phyloP scores from a whole-genome alignment of 2,113 vertebrate species.

The Hymenochirus boettgeri region DNA sequence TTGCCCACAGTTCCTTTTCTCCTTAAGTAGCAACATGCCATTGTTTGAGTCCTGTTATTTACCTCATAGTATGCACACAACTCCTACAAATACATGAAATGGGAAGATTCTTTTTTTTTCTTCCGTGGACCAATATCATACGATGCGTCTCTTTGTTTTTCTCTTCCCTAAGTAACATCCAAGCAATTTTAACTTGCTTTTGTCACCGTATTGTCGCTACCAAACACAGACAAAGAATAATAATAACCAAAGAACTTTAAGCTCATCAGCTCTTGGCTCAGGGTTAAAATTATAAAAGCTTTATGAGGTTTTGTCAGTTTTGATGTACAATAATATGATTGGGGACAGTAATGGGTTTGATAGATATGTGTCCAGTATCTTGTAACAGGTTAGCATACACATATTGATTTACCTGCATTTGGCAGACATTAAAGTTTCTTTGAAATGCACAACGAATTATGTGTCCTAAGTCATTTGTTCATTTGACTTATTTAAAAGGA shows the following conservation, averaged over 20 bases:
- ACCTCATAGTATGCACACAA: neutral
- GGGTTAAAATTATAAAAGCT: constrained; percentile 64
- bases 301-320: constrained; percentile 65
- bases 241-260: constrained; percentile 66
- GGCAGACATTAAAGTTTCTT: neutral
- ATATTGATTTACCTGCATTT: neutral
- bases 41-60: neutral
- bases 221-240: constrained; percentile 66
- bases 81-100: too few species aligned
- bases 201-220: constrained; percentile 67
- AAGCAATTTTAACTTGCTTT: constrained; percentile 57
- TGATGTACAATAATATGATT: constrained; percentile 66
- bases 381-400: neutral
- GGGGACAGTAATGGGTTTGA: constrained; percentile 73
- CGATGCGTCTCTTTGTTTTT: constrained; percentile 39
- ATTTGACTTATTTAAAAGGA: neutral
- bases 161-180: constrained; percentile 59
- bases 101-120: neutral
- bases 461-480: too few species aligned
- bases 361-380: constrained; percentile 58
- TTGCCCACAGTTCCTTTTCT: too few species aligned
- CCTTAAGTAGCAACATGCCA: neutral
- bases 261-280: constrained; percentile 67
- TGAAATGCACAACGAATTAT: neutral
- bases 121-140: neutral